A percentile compares a stretch with the other conserved stretches of the same genome.
Conservation (phyloP, 2,113 vertebrate species). For the Agelaius phoeniceus region DNA sequence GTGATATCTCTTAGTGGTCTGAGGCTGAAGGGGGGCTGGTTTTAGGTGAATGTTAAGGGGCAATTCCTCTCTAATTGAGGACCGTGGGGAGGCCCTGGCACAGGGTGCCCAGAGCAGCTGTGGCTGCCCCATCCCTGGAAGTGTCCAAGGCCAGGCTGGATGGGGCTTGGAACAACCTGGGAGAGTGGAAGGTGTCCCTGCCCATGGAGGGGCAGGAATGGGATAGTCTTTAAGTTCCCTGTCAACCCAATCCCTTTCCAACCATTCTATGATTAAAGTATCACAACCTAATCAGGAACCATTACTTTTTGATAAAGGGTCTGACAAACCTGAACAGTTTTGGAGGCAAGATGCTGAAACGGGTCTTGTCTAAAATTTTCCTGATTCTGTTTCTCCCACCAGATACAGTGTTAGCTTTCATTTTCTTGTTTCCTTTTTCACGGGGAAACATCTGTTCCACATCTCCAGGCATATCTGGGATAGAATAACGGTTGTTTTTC, state of each 20-base stretch:
- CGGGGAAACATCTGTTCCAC: constrained; percentile 87
- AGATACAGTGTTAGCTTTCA: constrained; percentile 96
- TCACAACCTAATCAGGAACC: not conserved
- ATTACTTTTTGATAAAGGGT: not conserved
- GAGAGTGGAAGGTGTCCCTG: accelerated
- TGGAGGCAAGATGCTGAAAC: constrained; percentile 95
- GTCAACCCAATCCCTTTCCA: not conserved
- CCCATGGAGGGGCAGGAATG: not conserved
- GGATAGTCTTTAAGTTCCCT: not conserved
- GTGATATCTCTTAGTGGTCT: not conserved
- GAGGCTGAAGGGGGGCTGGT: not conserved
- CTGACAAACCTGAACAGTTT: constrained; percentile 91
- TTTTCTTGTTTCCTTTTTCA: constrained; percentile 89
- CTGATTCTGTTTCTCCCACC: constrained; percentile 94
- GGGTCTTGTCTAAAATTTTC: constrained; percentile 95
- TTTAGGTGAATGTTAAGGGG: not conserved
- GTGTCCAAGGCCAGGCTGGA: not conserved
- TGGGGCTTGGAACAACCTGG: accelerated
- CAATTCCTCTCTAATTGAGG: not conserved
- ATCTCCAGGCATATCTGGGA: constrained; percentile 92
- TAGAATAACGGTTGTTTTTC: constrained; percentile 95
- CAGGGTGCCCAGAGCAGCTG: not conserved
- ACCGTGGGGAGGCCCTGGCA: not conserved
- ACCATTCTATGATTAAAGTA: not conserved
- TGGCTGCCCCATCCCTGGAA: not conserved